Conservation (phyloP, 2,113 vertebrate genomes). For the Tapirus terrestris region DNA sequence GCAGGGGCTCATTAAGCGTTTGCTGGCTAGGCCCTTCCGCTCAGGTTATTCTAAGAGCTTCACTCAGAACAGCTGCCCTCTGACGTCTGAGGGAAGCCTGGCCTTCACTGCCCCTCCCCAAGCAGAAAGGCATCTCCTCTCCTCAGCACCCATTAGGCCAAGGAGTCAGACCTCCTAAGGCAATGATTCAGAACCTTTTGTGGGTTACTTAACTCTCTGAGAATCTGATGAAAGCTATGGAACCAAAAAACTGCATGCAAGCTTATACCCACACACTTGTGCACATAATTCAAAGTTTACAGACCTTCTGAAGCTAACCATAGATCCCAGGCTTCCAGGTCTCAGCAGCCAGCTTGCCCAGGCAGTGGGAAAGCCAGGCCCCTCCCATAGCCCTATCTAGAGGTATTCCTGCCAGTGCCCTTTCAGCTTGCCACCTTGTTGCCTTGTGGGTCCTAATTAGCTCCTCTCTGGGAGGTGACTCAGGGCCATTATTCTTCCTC, state of each 20-base stretch:
- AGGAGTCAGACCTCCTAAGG: neutral
- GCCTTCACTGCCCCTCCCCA: neutral
- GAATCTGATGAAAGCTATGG: neutral
- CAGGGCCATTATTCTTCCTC: constrained; percentile 71
- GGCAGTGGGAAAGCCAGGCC: neutral
- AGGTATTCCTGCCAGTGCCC: neutral
- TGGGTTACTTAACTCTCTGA: neutral
- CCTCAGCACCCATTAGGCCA: neutral
- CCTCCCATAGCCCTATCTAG: neutral
- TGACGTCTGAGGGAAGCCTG: neutral
- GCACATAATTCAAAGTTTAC: neutral
- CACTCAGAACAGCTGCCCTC: neutral
- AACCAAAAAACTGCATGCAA: neutral
- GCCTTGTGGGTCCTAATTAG: constrained; percentile 66
- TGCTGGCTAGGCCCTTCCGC: neutral
- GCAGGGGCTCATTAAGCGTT: neutral
- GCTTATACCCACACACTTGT: neutral
- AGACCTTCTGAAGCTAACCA: neutral
- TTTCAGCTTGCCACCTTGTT: constrained; percentile 20
- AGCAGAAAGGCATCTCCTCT: neutral
- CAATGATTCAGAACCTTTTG: neutral
- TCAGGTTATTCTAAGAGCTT: neutral
- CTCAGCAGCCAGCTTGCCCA: neutral
- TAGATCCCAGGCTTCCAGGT: neutral
- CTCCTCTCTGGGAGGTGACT: constrained; percentile 69